phyloP scores from a whole-genome alignment of 1,140 invertebrate species.

The Myzus persicae region DNA sequence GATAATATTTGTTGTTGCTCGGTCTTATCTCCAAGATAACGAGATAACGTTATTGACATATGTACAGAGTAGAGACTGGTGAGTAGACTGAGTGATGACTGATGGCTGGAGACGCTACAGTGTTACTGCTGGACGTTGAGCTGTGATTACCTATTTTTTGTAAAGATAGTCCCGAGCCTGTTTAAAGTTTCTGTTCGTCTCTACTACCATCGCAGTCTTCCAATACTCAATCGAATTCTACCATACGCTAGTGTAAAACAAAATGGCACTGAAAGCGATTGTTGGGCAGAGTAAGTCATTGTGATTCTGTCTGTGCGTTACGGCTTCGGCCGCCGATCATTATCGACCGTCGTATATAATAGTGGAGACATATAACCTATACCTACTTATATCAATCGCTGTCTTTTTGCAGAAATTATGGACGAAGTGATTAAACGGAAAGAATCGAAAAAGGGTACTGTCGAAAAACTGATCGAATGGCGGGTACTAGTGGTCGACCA shows the following conservation, averaged over 20 bases:
- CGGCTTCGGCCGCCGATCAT: not conserved
- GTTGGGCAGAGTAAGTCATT: slow-evolving; percentile 62
- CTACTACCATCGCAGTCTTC: not conserved
- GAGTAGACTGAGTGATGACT: too few relatives aligned
- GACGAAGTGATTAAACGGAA: slow-evolving; percentile 96
- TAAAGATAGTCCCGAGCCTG: too few relatives aligned
- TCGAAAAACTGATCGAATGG: slow-evolving; percentile 82
- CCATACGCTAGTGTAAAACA: not conserved
- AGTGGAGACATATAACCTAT: not conserved
- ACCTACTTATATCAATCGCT: not conserved
- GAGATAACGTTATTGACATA: too few relatives aligned
- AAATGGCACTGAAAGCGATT: slow-evolving; percentile 64
- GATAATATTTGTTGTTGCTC: too few relatives aligned
- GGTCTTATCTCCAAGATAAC: too few relatives aligned
- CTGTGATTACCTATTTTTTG: not conserved
- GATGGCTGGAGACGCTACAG: too few relatives aligned
- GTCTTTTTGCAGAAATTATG: slow-evolving; percentile 84
- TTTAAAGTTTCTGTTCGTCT: not conserved
- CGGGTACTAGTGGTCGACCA: slow-evolving; percentile 98
- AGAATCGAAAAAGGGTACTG: slow-evolving; percentile 74
- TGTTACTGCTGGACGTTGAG: too few relatives aligned
- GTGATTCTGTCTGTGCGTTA: not conserved
- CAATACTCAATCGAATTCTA: not conserved
- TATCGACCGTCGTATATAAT: not conserved
- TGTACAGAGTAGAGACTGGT: too few relatives aligned